Base-by-base conservation (phyloP, 2,888 invertebrate genomes). In the Nebria brevicollis region DNA sequence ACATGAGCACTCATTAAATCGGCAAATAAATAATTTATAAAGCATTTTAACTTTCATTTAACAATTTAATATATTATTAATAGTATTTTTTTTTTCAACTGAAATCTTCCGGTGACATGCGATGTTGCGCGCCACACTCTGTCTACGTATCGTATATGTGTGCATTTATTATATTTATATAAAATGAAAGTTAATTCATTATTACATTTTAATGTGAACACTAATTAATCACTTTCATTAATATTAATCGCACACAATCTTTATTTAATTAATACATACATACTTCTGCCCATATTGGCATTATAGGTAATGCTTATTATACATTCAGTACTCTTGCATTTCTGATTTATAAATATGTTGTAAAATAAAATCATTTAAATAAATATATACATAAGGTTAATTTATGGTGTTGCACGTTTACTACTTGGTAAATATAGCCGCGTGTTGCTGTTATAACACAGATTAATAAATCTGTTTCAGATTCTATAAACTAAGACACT, bases 401-500 rank as follows among this genome's bases (percentile, higher is more conserved):
- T 4, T 2, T 34, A 34, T 34, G 34, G 34, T 34, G 34, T 20
- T 20, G 20, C 20, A 20, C 20, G 20, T 20, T 20, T 20, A 20
- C 1, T 20, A 20, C 34, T 34, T 34, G 34, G 4, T 34, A 34
- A 34, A 34, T 34, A 34, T 34, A 34, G 1, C 34, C 34, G 34
- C 34, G 34, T 20, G 20, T 20, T 20, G 20, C 20, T 20, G 20
- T 20, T 20, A 20, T 20, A 20, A 20, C 20, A 20, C 0, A 20
- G 20, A 20, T 20, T 20, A 43, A 8, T 43, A 43, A 8, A 10
- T 6, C 43, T 8, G 43, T 43, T 43, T 43, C 10, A 8, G 43
- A 6, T 8, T 8, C 43, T 8, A 43, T 64, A 75, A 75, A 26
- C 0, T 20, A 76, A 76, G 34, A 66, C 65, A 89, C 90, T 90